phyloP scores from a whole-genome alignment of 2,888 invertebrate species.

The Acronicta aceris region DNA sequence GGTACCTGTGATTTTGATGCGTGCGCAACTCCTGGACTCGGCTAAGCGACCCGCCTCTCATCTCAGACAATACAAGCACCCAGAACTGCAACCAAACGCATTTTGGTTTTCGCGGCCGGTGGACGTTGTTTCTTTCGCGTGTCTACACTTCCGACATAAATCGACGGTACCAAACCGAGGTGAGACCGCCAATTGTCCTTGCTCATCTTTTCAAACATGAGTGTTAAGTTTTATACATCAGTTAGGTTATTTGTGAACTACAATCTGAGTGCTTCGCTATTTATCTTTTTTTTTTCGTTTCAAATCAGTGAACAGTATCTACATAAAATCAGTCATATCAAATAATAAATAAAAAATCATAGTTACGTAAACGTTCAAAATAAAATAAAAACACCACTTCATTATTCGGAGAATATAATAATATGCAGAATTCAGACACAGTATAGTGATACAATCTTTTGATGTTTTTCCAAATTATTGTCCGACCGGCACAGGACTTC shows the following conservation, averaged over 20 bases:
- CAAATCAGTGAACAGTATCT: no score
- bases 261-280: background rate
- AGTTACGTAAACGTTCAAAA: no score
- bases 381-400: no score
- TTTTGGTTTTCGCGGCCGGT: conserved; percentile 3
- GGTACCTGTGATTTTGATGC: conserved; percentile 27
- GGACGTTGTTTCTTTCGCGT: conserved; percentile 3
- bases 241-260: background rate
- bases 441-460: no score
- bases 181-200: conserved; percentile 8
- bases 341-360: no score
- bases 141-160: background rate
- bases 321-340: no score
- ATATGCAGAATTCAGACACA: no score
- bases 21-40: conserved; percentile 44
- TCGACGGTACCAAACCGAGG: conserved; percentile 4
- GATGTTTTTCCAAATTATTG: no score
- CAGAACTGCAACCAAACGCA: conserved; percentile 33
- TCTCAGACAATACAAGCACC: conserved; percentile 42
- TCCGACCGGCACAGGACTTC: no score
- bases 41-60: conserved; percentile 20
- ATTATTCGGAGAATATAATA: no score
- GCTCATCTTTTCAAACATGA: background rate
- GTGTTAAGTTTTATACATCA: background rate
- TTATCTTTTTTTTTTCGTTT: no score